Conservation (phyloP, 2,888 invertebrate species). For the Mimachlamys varia region DNA sequence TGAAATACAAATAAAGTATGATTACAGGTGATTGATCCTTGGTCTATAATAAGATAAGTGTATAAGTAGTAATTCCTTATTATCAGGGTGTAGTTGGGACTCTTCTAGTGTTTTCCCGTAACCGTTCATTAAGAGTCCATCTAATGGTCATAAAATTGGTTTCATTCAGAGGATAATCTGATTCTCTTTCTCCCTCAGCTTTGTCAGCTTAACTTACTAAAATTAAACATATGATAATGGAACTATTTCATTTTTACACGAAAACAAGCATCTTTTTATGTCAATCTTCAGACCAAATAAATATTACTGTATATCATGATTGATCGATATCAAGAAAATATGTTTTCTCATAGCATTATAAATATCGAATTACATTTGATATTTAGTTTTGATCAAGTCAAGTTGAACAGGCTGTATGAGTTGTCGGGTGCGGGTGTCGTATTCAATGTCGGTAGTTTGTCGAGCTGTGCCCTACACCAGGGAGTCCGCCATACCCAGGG, state of each 20-base stretch:
- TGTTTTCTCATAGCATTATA: not conserved
- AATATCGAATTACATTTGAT: not conserved
- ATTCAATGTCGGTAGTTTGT: conserved; percentile 5
- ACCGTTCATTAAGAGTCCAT: not conserved
- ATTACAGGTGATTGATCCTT: not conserved
- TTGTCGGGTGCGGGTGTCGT: not conserved
- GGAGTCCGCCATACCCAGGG: not conserved
- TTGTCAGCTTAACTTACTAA: not conserved
- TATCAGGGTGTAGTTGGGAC: not conserved
- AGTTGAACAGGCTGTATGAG: not conserved
- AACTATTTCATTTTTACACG: not conserved
- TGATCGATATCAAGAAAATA: not conserved
- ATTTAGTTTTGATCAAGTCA: not conserved
- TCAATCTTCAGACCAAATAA: not conserved
- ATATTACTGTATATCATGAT: not conserved
- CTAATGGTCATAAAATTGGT: conserved; percentile 36
- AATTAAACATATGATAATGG: not conserved
- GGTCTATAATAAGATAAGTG: not conserved
- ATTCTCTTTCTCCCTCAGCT: not conserved
- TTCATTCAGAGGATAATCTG: not conserved
- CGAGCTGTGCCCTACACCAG: not conserved
- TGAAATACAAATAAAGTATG: conserved; percentile 16
- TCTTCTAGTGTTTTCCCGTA: not conserved
- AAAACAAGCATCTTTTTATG: not conserved
- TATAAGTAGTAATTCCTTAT: not conserved